Evolutionary conservation across 2,888 invertebrate species (phyloP).

Genomic region (Nomada ruficornis): DNA sequence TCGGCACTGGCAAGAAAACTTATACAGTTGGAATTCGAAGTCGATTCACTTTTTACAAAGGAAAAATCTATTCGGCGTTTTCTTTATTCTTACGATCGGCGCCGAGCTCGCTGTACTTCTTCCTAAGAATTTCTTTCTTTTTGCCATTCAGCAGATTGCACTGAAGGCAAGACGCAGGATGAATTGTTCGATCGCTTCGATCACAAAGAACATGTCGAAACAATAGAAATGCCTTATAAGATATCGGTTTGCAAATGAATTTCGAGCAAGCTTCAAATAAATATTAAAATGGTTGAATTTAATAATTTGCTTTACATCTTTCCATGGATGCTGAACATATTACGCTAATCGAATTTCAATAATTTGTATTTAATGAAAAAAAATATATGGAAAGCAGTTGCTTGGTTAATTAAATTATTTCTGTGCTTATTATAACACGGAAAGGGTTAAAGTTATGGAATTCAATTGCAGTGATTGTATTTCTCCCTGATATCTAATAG

Average conservation of each 20-base stretch:
- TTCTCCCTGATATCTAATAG: too few species aligned
- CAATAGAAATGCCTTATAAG: conserved; percentile 19
- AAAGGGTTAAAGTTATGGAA: too few species aligned
- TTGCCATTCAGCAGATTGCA: conserved; percentile 29
- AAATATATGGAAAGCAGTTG: background rate
- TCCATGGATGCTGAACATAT: background rate
- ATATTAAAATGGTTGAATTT: background rate
- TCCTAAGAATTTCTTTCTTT: conserved; percentile 6
- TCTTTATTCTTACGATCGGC: conserved; percentile 14
- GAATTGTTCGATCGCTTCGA: conserved; percentile 30
- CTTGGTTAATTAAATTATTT: background rate
- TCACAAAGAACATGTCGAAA: conserved; percentile 18
- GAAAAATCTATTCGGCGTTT: conserved; percentile 24
- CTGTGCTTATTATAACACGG: too few species aligned
- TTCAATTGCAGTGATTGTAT: too few species aligned
- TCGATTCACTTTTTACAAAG: conserved; percentile 23
- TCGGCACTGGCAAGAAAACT: background rate
- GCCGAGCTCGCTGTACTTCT: background rate
- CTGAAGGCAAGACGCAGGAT: conserved; percentile 1
- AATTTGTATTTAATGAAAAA: too few species aligned
- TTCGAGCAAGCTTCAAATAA: background rate
- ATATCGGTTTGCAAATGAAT: conserved; percentile 4
- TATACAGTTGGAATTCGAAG: background rate
- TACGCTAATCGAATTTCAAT: too few species aligned
- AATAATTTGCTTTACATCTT: background rate